Base-by-base conservation (phyloP, 2,888 invertebrate genomes). In the Tipula unca region DNA sequence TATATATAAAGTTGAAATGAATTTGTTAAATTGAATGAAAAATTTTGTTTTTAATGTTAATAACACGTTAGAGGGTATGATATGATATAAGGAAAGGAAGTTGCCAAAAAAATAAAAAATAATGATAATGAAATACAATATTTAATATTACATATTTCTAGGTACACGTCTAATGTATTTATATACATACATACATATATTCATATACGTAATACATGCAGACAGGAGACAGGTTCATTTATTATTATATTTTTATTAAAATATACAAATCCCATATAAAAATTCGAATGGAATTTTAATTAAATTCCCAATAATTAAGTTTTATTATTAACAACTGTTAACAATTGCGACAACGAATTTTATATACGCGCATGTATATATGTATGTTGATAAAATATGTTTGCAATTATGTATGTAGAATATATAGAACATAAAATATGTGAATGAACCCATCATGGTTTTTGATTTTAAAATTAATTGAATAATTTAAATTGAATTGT, bases 21-120 rank as follows among this genome's bases (percentile, higher is more conserved):
- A 69, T 69, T 69, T 69, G 69, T 69, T 69, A 69, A 69, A 69
- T 69, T 69, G 69, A 69, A 69, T 25, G 69, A 69, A 69, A 69
- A 69, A 69, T 20, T 69, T 69, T 69, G 69, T 25, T 69, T 69
- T 25, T 69, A 25, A 69, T 69, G 20, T 69, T 69, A 69, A 69
- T 69, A 69, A 69, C 69, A 69, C 69, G 69, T 69, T 69, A 69
- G 69, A 69, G 69, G 69, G 69, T 69, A n/a, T 39, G 13, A 10
- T 39, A 48, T 17, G 48, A n/a, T n/a, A 69, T 25, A 69, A 69
- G 25, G 69, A 69, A 69, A 20, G 69, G 69, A 69, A 69, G 69
- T 25, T 69, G 3, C 69, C 20, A 69, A 17, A 69, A 69, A 69
- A 54, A 0, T 54, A 1, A 54, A 69, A 17, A 69, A 69, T 25